These are phyloP conservation scores for Macropis europaea DNA, from an alignment of 2,888 invertebrate genomes.

Conservation along the genomic window DNA sequence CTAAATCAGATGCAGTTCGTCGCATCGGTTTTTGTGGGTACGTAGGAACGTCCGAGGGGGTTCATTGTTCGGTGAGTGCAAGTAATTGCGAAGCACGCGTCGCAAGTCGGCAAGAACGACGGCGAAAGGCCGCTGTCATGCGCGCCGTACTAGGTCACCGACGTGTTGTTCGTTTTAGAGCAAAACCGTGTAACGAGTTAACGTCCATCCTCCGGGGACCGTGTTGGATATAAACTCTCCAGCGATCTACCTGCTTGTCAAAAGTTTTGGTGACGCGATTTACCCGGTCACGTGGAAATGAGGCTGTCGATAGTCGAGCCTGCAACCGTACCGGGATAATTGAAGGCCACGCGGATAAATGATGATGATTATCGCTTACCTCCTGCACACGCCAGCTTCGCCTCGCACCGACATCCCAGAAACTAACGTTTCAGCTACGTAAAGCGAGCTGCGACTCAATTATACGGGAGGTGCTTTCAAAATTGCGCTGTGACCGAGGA, in stretches of 20 bases:
- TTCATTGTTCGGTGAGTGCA: slow-evolving; percentile 28
- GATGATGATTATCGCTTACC: slow-evolving; percentile 4
- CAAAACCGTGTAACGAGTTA: slow-evolving; percentile 59
- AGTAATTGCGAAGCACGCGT: slow-evolving; percentile 35
- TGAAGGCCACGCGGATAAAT: slow-evolving; percentile 27
- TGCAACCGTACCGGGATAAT: slow-evolving; percentile 22
- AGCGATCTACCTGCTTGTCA: slow-evolving; percentile 41
- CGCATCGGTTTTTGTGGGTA: slow-evolving; percentile 19
- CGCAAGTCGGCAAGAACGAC: slow-evolving; percentile 14
- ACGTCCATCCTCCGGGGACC: slow-evolving; percentile 40
- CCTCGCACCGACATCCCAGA: not conserved
- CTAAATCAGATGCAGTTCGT: slow-evolving; percentile 4
- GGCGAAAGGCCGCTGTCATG: slow-evolving; percentile 19
- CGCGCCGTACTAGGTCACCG: slow-evolving; percentile 18
- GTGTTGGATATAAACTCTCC: slow-evolving; percentile 28
- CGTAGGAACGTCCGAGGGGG: not conserved
- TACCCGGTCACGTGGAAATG: not conserved
- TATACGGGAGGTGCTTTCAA: too few species aligned
- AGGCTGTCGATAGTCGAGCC: slow-evolving; percentile 17
- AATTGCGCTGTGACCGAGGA: too few species aligned
- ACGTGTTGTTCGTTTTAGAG: slow-evolving; percentile 51
- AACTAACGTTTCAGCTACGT: not conserved
- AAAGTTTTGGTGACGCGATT: slow-evolving; percentile 42
- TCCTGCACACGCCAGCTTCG: not conserved
- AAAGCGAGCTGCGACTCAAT: not conserved